Percentiles rank a stretch among this genome's conserved stretches.
phyloP scores from a whole-genome alignment of 2,113 vertebrate genomes.

The Calonectris borealis region DNA sequence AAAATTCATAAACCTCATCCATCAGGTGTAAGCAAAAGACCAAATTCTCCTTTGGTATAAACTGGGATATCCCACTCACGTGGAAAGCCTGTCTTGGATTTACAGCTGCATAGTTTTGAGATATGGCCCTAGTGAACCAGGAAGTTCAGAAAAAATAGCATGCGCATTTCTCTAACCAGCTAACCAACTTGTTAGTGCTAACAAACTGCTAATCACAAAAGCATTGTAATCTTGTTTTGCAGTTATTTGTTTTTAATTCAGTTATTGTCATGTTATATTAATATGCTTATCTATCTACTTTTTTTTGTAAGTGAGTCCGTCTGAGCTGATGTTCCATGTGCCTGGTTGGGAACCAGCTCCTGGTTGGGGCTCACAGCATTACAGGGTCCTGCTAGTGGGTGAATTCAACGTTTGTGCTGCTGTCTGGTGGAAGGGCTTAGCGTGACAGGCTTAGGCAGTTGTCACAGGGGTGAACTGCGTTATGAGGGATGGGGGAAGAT shows the following conservation, averaged over 20 bases:
- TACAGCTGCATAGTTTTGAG: not conserved
- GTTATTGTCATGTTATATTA: not conserved
- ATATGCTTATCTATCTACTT: not conserved
- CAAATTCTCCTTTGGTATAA: not conserved
- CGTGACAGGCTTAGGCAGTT: not conserved
- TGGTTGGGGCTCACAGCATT: not conserved
- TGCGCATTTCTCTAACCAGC: not conserved
- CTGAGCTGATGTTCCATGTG: not conserved
- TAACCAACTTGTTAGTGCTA: not conserved
- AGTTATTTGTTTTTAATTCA: not conserved
- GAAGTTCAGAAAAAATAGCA: not conserved
- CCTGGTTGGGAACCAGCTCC: not conserved
- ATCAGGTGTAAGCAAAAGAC: not conserved
- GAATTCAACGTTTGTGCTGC: not conserved
- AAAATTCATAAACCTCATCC: not conserved
- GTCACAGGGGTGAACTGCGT: not conserved
- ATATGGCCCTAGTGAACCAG: not conserved
- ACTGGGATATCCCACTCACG: not conserved
- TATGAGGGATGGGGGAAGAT: not conserved
- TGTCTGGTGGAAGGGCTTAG: not conserved
- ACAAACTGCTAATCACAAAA: not conserved
- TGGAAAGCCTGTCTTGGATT: not conserved
- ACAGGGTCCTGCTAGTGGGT: not conserved
- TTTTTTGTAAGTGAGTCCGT: not conserved
- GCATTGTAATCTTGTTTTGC: not conserved